These are phyloP conservation scores for Drosophila lowei DNA, from an alignment of 1,140 invertebrate genomes.

Conservation along the genomic window DNA sequence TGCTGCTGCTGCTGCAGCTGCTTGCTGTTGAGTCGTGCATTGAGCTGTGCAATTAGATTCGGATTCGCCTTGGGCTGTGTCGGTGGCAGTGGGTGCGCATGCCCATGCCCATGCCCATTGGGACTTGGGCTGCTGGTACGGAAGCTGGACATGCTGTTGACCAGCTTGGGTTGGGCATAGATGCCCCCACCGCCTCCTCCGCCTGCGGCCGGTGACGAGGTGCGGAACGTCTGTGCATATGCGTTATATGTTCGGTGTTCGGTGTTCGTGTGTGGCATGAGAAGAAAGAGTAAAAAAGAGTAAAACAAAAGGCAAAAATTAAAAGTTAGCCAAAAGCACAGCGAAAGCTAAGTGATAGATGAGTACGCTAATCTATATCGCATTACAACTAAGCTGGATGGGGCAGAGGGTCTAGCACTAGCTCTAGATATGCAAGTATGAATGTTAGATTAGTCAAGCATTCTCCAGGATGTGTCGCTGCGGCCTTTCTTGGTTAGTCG, in stretches of 20 bases:
- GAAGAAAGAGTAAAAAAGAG: slow-evolving; percentile 26
- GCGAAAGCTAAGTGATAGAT: slow-evolving; percentile 22
- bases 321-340: slow-evolving; percentile 41
- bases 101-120: slow-evolving; percentile 72
- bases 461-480: slow-evolving; percentile 4
- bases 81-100: slow-evolving; percentile 72
- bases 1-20: slow-evolving; percentile 58
- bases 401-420: slow-evolving; percentile 2
- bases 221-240: slow-evolving; percentile 73
- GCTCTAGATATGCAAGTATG: too few species aligned
- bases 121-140: slow-evolving; percentile 75
- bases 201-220: slow-evolving; percentile 66
- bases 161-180: slow-evolving; percentile 81
- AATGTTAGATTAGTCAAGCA: slow-evolving; percentile 24
- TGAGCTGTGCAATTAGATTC: slow-evolving; percentile 82
- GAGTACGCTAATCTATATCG: slow-evolving; percentile 39
- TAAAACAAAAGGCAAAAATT: slow-evolving; percentile 50
- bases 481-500: slow-evolving; percentile 24
- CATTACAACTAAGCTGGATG: slow-evolving; percentile 49
- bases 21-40: slow-evolving; percentile 78
- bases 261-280: slow-evolving; percentile 28
- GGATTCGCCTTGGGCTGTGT: slow-evolving; percentile 81
- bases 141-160: slow-evolving; percentile 82
- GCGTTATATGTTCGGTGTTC: slow-evolving; percentile 11
- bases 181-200: slow-evolving; percentile 61